These are phyloP conservation scores for Euleptes europaea DNA, from an alignment of 2,113 vertebrate genomes.

Conservation along the genomic window DNA sequence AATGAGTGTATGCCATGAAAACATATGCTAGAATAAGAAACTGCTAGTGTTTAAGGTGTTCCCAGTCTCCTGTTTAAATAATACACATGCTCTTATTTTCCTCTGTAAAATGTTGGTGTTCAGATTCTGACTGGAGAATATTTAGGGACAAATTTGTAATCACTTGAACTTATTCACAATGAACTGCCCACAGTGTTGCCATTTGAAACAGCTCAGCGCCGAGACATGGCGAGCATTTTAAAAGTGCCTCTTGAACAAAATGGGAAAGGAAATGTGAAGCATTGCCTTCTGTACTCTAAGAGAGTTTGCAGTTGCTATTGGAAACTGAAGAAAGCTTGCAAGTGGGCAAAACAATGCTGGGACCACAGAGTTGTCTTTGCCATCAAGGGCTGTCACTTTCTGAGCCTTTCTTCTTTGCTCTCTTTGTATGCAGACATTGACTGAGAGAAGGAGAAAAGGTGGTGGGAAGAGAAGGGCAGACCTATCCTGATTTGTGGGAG, in stretches of 20 bases:
- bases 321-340: conserved; percentile 63
- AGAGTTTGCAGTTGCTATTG: conserved; percentile 69
- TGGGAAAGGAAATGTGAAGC: conserved; percentile 40
- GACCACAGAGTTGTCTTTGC: conserved; percentile 25
- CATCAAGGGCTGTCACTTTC: conserved; percentile 42
- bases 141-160: conserved; percentile 32
- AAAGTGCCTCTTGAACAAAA: conserved; percentile 49
- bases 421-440: conserved; percentile 35
- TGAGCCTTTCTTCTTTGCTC: conserved; percentile 13
- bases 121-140: conserved; percentile 34
- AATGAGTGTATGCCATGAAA: too few species aligned
- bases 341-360: conserved; percentile 38
- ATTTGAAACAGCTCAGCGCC: conserved; percentile 42
- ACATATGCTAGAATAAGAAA: too few species aligned
- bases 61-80: too few species aligned
- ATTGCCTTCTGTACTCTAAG: conserved; percentile 38
- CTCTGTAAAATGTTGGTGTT: neutral
- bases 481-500: neutral
- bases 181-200: conserved; percentile 38
- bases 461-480: neutral
- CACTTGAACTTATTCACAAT: conserved; percentile 8
- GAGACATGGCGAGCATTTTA: conserved; percentile 49
- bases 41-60: too few species aligned
- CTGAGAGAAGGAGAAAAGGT: conserved; percentile 11
- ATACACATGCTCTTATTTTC: neutral